Evolutionary conservation across 2,797 vertebrate species (phyloP), one percentile per base, ranked within the genome.

Genomic region (Coregonus suidteri): DNA sequence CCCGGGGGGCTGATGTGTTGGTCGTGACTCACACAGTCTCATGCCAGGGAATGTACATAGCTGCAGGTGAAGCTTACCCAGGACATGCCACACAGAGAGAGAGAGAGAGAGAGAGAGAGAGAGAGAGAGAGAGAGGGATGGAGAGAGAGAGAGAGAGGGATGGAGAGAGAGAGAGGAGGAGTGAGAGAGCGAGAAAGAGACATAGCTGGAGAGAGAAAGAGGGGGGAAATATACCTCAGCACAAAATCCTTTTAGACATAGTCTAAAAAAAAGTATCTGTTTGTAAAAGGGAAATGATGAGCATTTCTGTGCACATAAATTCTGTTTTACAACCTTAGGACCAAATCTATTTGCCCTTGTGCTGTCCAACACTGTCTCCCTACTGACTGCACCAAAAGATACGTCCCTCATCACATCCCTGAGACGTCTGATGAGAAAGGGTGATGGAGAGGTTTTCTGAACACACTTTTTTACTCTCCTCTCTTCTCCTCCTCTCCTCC

Each of bases 21-120:
- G 25, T 78, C 14, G 53, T 87, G 85, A 89, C 80, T 90, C 86
- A 76, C 72, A 76, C 59, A 65, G 75, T 75, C 51, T 83, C 81
- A 82, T 78, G 82, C 80, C 75, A 66, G 83, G 85, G 82, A 82
- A 53, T 82, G 76, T 79, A 82, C 75, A 79, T 86, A 81, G 70
- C 74, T 88, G 83, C 77, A 90, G 86, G 83, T 90, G 79, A 85
- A 83, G 83, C 88, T 86, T 85, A 86, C 35, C 81, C 67, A 69
- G 74, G 53, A 81, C 74, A 74, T 56, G 75, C 75, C 76, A 78
- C 70, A 73, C 71, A 52, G 54, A n/a, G 30, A 30, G 35, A 9
- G 51, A 1, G 18, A 16, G 14, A 15, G n/a, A 30, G 13, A 34
- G 11, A 14, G 13, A 34, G 11, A 14, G 5, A 62, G n/a, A 76